Base-by-base conservation (phyloP, 2,113 vertebrate genomes). In the Calonectris borealis region DNA sequence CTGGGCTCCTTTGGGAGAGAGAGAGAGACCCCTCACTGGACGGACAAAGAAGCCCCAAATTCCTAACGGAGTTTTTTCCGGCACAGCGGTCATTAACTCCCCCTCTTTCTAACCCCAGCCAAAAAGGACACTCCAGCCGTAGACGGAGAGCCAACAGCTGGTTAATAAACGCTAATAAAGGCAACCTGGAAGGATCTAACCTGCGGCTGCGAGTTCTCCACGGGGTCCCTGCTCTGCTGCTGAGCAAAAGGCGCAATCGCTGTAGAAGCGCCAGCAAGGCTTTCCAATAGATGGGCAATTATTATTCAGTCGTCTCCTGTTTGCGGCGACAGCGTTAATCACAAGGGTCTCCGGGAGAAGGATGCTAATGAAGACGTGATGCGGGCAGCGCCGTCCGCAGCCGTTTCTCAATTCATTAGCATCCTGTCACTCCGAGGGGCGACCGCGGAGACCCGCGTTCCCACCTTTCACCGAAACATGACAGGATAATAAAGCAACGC, bases 351-450 rank as follows among this genome's bases (percentile, higher is more conserved):
- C 91, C 36, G 42, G 92, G 90, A 95, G 90, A 65, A 58, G 97
- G 96, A 86, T 89, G 91, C 96, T 98, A 98, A 98, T 98, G 97
- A 98, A 98, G 97, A 96, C 57, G 97, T 95, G 98, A 94, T 6
- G 76, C 7, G 84, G 95, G 96, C 95, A 61, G 73, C 31, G 34
- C 87, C 25, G 75, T 86, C 85, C 21, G 40, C 68, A 27, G 96
- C 86, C 62, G 38, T 84, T 95, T 95, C 90, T 95, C 96, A 89
- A 69, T 91, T 97, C 97, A 93, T 98, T 97, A 98, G 90, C 93
- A 93, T 66, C 86, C 91, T 76, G 93, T 46, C 42, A 93, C 81
- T 96, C 81, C 5, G 6, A 82, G 91, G 95, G 86, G 80, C 2
- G 40, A 70, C 91, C 27, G 18, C 26, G 0, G 92, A 46, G 95